These are phyloP conservation scores for Dromococcyx pavoninus DNA, from an alignment of 2,797 vertebrate species.

Conservation along the genomic window DNA sequence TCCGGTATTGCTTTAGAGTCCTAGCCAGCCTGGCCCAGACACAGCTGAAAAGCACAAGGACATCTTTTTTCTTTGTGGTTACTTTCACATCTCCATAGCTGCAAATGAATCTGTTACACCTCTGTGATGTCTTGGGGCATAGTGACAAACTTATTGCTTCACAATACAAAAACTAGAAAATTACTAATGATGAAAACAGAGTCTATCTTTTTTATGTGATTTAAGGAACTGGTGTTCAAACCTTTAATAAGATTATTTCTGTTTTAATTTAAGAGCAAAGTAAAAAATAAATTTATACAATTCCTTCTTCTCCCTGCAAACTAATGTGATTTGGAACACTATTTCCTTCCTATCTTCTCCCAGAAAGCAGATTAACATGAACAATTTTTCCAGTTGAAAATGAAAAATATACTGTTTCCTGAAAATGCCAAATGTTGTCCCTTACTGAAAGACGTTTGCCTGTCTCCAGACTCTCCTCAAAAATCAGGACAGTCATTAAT, in stretches of 20 bases:
- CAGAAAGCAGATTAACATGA: neutral
- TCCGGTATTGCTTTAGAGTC: neutral
- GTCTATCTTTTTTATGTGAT: neutral
- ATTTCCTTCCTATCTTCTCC: neutral
- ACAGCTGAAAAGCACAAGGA: neutral
- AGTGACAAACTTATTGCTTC: neutral
- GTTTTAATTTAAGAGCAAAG: neutral
- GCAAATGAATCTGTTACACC: neutral
- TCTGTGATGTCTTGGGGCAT: neutral
- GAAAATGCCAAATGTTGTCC: neutral
- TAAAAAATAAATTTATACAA: neutral
- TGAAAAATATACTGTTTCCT: neutral
- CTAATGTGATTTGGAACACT: neutral
- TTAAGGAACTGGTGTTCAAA: neutral
- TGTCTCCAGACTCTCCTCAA: neutral
- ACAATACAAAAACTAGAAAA: neutral
- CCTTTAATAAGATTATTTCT: neutral
- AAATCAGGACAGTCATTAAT: neutral
- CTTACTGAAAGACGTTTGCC: neutral
- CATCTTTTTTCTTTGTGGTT: neutral
- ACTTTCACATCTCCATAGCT: neutral
- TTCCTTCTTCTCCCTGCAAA: neutral
- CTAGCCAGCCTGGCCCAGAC: neutral
- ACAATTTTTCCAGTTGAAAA: neutral
- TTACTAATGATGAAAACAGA: neutral